Conservation (phyloP, 2,888 invertebrate species). For the Cheilosia urbana region DNA sequence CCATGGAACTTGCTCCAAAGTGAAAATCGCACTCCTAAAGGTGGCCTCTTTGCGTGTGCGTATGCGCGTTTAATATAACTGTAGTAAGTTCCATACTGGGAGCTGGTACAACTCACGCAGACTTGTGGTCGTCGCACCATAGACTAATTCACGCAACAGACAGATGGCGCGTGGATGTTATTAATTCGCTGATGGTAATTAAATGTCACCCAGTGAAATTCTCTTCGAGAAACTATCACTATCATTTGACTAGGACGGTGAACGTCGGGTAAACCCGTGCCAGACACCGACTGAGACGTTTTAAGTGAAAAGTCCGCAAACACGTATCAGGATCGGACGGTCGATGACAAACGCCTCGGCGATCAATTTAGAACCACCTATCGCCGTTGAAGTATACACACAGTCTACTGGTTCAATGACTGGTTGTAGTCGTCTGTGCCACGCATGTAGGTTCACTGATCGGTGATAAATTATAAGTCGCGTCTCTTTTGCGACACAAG, state of each 20-base stretch:
- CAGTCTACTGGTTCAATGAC: constrained; percentile 59
- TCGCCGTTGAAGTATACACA: not conserved
- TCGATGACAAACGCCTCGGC: constrained; percentile 27
- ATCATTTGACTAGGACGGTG: constrained; percentile 33
- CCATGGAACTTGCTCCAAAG: constrained; percentile 62
- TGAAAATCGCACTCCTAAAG: constrained; percentile 52
- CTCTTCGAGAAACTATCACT: constrained; percentile 45
- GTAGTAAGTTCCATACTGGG: constrained; percentile 35
- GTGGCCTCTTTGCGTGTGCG: constrained; percentile 47
- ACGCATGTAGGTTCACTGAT: constrained; percentile 48
- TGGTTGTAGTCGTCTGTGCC: not conserved
- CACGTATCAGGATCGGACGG: constrained; percentile 20
- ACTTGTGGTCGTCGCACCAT: constrained; percentile 54
- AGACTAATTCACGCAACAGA: constrained; percentile 49
- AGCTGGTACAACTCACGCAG: constrained; percentile 33
- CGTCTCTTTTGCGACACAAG: constrained; percentile 43
- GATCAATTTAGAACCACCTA: not conserved
- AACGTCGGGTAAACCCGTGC: constrained; percentile 40
- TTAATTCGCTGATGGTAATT: constrained; percentile 59
- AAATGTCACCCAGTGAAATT: constrained; percentile 70
- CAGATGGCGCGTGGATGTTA: constrained; percentile 37
- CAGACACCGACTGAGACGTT: constrained; percentile 48
- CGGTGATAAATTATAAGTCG: constrained; percentile 41
- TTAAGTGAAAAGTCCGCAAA: constrained; percentile 29
- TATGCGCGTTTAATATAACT: constrained; percentile 52